These are phyloP conservation scores for Drosophila arawakana DNA, from an alignment of 1,140 invertebrate genomes.

Conservation along the genomic window DNA sequence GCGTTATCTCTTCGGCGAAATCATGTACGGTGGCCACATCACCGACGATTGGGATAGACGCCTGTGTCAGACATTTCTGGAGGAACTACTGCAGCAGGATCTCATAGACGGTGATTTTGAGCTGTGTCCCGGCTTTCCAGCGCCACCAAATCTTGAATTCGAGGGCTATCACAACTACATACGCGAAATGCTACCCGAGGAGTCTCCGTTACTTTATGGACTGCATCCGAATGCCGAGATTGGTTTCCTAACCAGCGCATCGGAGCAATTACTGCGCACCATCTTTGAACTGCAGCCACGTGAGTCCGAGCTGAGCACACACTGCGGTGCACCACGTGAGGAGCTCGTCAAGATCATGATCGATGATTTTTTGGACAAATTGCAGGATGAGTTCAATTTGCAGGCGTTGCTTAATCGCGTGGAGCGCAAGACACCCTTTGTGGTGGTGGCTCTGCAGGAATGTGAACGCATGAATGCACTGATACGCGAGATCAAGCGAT, in stretches of 20 bases:
- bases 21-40: conserved; percentile 99
- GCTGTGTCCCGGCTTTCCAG: conserved; percentile 92
- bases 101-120: conserved; percentile 94
- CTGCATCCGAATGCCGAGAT: conserved; percentile 98
- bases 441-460: conserved; percentile 97
- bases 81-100: conserved; percentile 94
- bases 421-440: conserved; percentile 96
- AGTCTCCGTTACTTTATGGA: conserved; percentile 96
- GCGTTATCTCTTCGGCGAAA: conserved; percentile 97
- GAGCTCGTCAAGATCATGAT: conserved; percentile 93
- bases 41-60: conserved; percentile 98
- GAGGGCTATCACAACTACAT: conserved; percentile 95
- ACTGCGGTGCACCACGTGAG: conserved; percentile 90
- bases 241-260: conserved; percentile 94
- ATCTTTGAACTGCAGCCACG: conserved; percentile 97
- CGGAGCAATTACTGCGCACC: conserved; percentile 94
- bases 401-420: conserved; percentile 94
- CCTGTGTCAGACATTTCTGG: conserved; percentile 94
- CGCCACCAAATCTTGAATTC: conserved; percentile 95
- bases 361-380: conserved; percentile 95
- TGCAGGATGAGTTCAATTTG: conserved; percentile 96
- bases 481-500: conserved; percentile 92
- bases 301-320: conserved; percentile 91
- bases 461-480: conserved; percentile 97
- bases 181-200: conserved; percentile 93